phyloP scores from a whole-genome alignment of 2,797 vertebrate genomes.

The Malacoctenus gilli region DNA sequence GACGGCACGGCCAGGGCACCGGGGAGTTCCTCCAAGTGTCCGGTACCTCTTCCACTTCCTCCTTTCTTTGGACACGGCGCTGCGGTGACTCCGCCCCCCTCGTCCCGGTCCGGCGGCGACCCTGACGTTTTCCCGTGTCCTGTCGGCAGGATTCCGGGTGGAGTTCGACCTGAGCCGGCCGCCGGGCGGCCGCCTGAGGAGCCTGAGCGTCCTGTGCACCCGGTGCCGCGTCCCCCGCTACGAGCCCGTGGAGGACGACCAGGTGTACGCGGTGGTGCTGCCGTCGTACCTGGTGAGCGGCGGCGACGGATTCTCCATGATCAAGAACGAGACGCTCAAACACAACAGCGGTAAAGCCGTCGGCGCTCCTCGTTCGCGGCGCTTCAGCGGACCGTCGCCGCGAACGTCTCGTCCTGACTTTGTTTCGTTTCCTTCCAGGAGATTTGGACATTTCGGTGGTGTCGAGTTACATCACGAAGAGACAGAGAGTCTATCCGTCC shows the following conservation, averaged over 20 bases:
- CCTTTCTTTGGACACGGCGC: too few species aligned
- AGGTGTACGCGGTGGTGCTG: slow-evolving; percentile 83
- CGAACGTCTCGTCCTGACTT: background rate
- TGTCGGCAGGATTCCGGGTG: slow-evolving; percentile 84
- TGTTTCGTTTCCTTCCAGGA: too few species aligned
- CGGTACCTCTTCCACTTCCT: slow-evolving; percentile 72
- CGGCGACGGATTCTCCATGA: slow-evolving; percentile 88
- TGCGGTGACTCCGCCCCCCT: too few species aligned
- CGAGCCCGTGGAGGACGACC: slow-evolving; percentile 75
- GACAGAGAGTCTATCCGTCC: slow-evolving; percentile 82
- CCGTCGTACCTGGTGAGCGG: slow-evolving; percentile 85
- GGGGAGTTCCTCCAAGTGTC: slow-evolving; percentile 95
- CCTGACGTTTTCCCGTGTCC: background rate
- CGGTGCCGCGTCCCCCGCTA: slow-evolving; percentile 87
- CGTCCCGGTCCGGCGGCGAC: too few species aligned
- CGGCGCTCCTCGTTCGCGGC: rapidly evolving
- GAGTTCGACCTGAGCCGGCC: slow-evolving; percentile 82
- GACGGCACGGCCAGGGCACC: slow-evolving; percentile 78
- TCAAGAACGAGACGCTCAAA: slow-evolving; percentile 81
- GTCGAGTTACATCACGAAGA: slow-evolving; percentile 83
- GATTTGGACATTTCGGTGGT: slow-evolving; percentile 86
- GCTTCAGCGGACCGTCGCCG: background rate
- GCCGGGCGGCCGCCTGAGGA: slow-evolving; percentile 77
- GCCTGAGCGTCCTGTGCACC: slow-evolving; percentile 85
- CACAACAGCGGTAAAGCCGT: slow-evolving; percentile 86